Percentiles rank a stretch among this genome's conserved stretches.
phyloP scores from a whole-genome alignment of 2,888 invertebrate species.

The Artemia sinica region DNA sequence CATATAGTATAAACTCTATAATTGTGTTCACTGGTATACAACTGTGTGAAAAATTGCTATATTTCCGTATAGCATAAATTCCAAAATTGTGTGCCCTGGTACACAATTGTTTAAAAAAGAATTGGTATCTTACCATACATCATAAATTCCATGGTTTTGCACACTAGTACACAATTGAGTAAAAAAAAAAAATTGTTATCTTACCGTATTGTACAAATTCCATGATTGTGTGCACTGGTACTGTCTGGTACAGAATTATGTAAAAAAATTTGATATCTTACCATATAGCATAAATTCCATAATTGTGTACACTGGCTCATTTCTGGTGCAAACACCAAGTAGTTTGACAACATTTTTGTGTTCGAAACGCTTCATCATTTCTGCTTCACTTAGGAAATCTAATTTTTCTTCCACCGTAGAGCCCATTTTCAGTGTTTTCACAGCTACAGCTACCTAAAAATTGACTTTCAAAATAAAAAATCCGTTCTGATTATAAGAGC shows the following conservation, averaged over 20 bases:
- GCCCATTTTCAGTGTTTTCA: conserved; percentile 70
- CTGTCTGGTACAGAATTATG: too few relatives aligned
- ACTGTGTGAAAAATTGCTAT: background rate
- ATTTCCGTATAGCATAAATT: conserved; percentile 69
- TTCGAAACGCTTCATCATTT: conserved; percentile 81
- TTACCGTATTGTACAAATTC: too few relatives aligned
- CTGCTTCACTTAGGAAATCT: conserved; percentile 79
- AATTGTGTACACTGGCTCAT: conserved; percentile 69
- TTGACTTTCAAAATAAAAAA: background rate
- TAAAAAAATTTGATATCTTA: conserved; percentile 26
- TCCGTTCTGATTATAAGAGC: too few relatives aligned
- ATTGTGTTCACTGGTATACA: too few relatives aligned
- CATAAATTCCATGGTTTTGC: too few relatives aligned
- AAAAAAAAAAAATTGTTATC: too few relatives aligned
- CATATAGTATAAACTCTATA: too few relatives aligned
- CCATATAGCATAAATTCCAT: conserved; percentile 89
- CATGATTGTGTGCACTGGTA: too few relatives aligned
- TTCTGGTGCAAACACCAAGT: conserved; percentile 66
- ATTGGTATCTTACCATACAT: too few relatives aligned
- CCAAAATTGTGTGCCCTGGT: conserved; percentile 80
- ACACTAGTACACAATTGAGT: too few relatives aligned
- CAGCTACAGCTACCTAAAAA: conserved; percentile 49
- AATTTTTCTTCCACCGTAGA: conserved; percentile 67
- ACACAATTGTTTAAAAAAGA: conserved; percentile 33
- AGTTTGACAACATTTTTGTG: conserved; percentile 72